Evolutionary conservation across 2,797 vertebrate genomes (phyloP), one percentile per base, ranked within the genome.

Genomic region (Enteromius trimaculatus): DNA sequence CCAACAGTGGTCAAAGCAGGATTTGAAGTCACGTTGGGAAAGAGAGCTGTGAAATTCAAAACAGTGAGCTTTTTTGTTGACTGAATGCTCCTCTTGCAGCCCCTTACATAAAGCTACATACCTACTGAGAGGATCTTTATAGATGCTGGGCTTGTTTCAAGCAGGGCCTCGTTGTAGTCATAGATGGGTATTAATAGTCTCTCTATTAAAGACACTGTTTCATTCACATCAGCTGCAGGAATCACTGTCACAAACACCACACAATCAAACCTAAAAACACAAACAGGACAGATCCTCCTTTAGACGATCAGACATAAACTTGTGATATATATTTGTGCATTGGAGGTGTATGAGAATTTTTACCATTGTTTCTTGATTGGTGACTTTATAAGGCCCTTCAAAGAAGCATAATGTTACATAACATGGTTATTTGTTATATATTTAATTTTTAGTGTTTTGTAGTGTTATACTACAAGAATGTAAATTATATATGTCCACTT

Each of bases 91-190:
- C 75, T 8, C 6, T 47, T 3, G 10, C 31, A 23, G 6, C 39
- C 23, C 3, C 26, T 19, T 26, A 42, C 21, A 80, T 4, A 42
- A 19, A 64, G 34, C 53, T 42, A 79, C 70, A 42, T 82, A 94
- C 93, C 92, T 9, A 89, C 85, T 80, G 94, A 92, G 34, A 80
- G 16, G 68, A 90, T 80, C n/a, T 83, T 80, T 31, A 94, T 31
- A n/a, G 86, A 94, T 68, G 81, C 65, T 87, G 2, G 71, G n/a
- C 92, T 86, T 13, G 81, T 84, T 23, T 77, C 85, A 44, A 93
- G 62, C 39, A 51, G 86, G 34, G 91, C 58, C 83, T 64, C 39
- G 76, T 74, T 9, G 51, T 70, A 0, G 55, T 78, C 80, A 80
- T 90, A 91, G 3, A 19, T n/a, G 5, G 10, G 37, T 55, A 1